phyloP scores from a whole-genome alignment of 30 jellyfish, hydroid and myxozoan species.

The Cassiopea andromeda region DNA sequence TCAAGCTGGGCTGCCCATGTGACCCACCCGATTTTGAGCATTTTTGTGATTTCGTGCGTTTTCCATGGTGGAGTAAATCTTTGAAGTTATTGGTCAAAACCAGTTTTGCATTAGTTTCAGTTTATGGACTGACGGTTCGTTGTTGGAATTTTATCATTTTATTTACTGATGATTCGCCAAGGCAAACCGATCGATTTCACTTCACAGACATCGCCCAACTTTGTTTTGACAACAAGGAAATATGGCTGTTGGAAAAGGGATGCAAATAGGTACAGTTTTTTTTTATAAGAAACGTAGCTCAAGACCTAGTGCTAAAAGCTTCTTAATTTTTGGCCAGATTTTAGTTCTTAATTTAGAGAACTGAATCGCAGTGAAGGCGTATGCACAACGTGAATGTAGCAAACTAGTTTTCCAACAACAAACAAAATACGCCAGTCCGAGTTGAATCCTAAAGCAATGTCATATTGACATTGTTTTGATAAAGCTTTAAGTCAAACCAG shows the following conservation, averaged over 20 bases:
- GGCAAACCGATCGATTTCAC: conserved; percentile 25
- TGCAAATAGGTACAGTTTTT: not conserved
- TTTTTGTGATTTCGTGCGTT: not conserved
- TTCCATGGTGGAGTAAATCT: not conserved
- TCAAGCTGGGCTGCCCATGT: not conserved
- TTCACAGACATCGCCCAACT: conserved; percentile 17
- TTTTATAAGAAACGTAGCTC: not conserved
- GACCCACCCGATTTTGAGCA: not conserved
- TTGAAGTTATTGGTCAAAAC: not conserved
- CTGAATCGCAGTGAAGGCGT: too few relatives aligned
- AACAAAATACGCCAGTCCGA: too few relatives aligned
- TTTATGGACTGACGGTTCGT: not conserved
- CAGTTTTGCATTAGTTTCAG: not conserved
- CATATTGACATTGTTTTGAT: too few relatives aligned
- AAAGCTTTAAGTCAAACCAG: too few relatives aligned
- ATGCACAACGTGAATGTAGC: too few relatives aligned
- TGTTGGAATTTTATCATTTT: not conserved
- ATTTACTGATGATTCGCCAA: conserved; percentile 20
- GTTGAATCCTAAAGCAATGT: too few relatives aligned
- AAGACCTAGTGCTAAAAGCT: too few relatives aligned
- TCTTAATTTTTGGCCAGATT: too few relatives aligned
- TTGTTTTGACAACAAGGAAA: conserved; percentile 17
- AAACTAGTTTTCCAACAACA: too few relatives aligned
- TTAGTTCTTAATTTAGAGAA: too few relatives aligned
- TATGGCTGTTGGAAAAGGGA: conserved; percentile 59